phyloP scores from a whole-genome alignment of 2,797 vertebrate genomes.

The Eurystomus glaucurus region DNA sequence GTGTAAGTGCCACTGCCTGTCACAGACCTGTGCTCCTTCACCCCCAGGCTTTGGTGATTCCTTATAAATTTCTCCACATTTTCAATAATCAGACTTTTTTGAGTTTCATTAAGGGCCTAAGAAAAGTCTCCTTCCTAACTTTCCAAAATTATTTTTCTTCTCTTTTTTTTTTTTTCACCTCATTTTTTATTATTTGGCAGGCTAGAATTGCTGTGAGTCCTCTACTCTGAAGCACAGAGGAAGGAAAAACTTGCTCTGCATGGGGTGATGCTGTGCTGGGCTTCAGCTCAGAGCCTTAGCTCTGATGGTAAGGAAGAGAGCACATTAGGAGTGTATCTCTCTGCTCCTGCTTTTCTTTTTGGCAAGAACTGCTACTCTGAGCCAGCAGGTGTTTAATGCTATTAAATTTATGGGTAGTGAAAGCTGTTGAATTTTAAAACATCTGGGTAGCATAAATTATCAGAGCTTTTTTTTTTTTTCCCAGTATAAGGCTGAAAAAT shows the following conservation, averaged over 20 bases:
- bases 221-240: conserved; percentile 13
- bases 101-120: not conserved
- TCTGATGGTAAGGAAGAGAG: conserved; percentile 58
- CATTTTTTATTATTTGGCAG: not conserved
- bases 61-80: not conserved
- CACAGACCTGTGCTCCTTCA: not conserved
- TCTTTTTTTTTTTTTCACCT: not conserved
- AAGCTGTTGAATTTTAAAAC: conserved; percentile 83
- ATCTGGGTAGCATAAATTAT: conserved; percentile 85
- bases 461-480: conserved; percentile 26
- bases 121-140: not conserved
- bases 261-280: conserved; percentile 53
- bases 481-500: conserved; percentile 54
- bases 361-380: conserved; percentile 78
- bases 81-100: not conserved
- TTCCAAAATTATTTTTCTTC: not conserved
- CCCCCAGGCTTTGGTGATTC: not conserved
- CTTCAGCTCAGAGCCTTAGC: conserved; percentile 58
- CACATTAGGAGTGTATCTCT: conserved; percentile 72
- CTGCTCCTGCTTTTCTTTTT: conserved; percentile 80
- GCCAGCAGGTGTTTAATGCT: conserved; percentile 86
- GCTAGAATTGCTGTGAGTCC: not conserved
- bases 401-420: conserved; percentile 85
- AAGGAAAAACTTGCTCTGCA: conserved; percentile 51
- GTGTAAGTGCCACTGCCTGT: not conserved